phyloP scores from a whole-genome alignment of 2,888 invertebrate species.

The Cetonia aurata region DNA sequence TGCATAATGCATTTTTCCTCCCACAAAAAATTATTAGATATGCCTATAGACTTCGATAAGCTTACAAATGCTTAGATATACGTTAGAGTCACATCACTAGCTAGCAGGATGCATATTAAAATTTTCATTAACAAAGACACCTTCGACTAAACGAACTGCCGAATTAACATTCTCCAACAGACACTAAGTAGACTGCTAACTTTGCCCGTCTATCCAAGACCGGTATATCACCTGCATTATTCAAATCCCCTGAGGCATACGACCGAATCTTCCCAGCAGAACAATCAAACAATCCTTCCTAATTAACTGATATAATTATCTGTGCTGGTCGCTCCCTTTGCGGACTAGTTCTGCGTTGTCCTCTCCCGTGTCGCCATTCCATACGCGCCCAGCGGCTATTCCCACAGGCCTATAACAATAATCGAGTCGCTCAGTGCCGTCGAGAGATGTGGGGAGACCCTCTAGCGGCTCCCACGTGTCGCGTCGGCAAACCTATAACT shows the following conservation, averaged over 20 bases:
- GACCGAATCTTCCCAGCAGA: neutral
- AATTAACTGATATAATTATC: conserved; percentile 28
- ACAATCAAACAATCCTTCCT: conserved; percentile 12
- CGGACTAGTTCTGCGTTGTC: neutral
- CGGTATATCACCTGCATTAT: neutral
- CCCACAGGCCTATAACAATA: conserved; percentile 18
- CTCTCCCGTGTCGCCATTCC: neutral
- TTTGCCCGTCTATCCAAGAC: neutral
- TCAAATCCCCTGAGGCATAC: too few relatives aligned
- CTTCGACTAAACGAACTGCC: neutral
- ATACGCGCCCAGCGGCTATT: neutral
- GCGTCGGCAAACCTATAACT: neutral
- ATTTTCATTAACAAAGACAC: neutral
- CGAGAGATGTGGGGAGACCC: neutral
- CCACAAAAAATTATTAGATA: too few relatives aligned
- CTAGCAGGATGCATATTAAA: too few relatives aligned
- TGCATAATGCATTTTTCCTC: too few relatives aligned
- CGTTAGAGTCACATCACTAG: too few relatives aligned
- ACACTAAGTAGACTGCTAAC: conserved; percentile 2
- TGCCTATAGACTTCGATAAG: too few relatives aligned
- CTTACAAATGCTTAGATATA: too few relatives aligned
- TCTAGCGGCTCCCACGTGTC: too few relatives aligned
- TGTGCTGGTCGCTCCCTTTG: too few relatives aligned
- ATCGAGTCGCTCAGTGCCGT: neutral
- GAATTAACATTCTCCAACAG: conserved; percentile 12